Conservation (phyloP, 1,140 invertebrate species). For the Argopecten irradians region DNA sequence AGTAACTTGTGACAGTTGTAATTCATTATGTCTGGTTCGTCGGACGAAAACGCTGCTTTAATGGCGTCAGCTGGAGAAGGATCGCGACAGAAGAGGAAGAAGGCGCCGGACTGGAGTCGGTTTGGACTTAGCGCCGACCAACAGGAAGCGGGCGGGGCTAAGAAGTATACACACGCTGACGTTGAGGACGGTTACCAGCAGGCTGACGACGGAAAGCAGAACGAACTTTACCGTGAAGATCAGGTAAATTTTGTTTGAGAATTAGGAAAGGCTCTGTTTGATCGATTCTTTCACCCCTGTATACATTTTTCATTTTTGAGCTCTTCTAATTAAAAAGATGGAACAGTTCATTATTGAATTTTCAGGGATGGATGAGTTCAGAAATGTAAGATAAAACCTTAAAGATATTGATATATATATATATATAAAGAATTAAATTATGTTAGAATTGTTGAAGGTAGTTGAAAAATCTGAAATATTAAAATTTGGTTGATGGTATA, state of each 20-base stretch:
- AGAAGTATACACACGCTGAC: slow-evolving; percentile 31
- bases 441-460: too few relatives aligned
- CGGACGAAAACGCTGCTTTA: slow-evolving; percentile 42
- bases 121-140: slow-evolving; percentile 73
- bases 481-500: too few relatives aligned
- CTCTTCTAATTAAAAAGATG: too few relatives aligned
- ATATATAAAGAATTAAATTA: too few relatives aligned
- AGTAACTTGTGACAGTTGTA: not conserved
- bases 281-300: too few relatives aligned
- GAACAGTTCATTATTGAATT: not conserved
- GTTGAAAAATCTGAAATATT: too few relatives aligned
- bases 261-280: not conserved
- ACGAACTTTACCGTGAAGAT: slow-evolving; percentile 92
- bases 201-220: slow-evolving; percentile 76
- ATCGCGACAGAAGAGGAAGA: slow-evolving; percentile 48
- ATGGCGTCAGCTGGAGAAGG: slow-evolving; percentile 40
- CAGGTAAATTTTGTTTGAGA: slow-evolving; percentile 79
- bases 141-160: slow-evolving; percentile 51
- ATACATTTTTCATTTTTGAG: not conserved
- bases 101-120: slow-evolving; percentile 69
- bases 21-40: slow-evolving; percentile 44
- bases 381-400: not conserved
- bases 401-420: too few relatives aligned
- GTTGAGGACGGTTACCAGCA: slow-evolving; percentile 60
- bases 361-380: not conserved